Evolutionary conservation across 2,113 vertebrate genomes (phyloP).

Genomic region (Oenanthe melanoleuca): DNA sequence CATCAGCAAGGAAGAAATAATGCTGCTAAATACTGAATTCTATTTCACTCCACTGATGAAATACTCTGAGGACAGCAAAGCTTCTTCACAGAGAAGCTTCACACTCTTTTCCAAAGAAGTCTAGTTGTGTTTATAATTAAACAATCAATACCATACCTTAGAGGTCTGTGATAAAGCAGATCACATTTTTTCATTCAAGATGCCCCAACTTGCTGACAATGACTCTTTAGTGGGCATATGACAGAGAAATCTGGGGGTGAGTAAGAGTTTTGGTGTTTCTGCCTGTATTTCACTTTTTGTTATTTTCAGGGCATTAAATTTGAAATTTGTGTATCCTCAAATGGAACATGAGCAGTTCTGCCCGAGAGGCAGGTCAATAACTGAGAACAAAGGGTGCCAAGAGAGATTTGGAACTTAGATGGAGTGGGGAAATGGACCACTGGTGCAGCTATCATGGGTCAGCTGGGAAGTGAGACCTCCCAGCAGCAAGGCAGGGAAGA

Average conservation of each 20-base stretch:
- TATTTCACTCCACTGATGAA: not conserved
- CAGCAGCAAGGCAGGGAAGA: not conserved
- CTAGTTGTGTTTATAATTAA: conserved; percentile 35
- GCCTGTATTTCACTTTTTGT: not conserved
- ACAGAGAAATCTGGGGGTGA: not conserved
- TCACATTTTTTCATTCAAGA: not conserved
- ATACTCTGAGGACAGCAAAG: not conserved
- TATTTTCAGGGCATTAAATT: not conserved
- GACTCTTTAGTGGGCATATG: not conserved
- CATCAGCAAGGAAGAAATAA: conserved; percentile 13
- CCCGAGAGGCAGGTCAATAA: not conserved
- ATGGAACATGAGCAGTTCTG: not conserved
- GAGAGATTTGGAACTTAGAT: not conserved
- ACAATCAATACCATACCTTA: not conserved
- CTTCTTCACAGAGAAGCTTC: not conserved
- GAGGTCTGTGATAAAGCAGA: not conserved
- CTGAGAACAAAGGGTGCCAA: not conserved
- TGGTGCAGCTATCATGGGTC: not conserved
- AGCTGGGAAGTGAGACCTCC: not conserved
- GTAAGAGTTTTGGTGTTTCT: not conserved
- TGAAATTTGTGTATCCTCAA: not conserved
- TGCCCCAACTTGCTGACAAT: not conserved
- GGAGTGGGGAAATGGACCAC: not conserved
- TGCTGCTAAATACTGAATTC: conserved; percentile 30
- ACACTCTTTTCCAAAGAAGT: not conserved